phyloP scores from a whole-genome alignment of 2,113 vertebrate species.

The Hepsetus odoe region DNA sequence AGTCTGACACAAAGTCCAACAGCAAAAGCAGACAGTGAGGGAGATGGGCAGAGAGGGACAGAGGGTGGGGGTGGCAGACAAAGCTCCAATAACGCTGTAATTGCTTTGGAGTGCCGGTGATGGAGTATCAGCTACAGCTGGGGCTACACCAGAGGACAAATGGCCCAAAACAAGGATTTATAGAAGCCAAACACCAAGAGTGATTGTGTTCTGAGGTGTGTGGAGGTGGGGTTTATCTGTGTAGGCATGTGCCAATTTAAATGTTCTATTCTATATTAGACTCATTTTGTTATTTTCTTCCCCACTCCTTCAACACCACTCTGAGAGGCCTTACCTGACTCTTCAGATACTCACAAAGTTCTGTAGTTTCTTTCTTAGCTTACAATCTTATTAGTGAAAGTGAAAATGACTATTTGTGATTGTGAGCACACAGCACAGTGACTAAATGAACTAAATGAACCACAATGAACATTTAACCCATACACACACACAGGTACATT shows the following conservation, averaged over 20 bases:
- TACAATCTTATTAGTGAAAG: too few species aligned
- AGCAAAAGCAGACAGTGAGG: conserved; percentile 30
- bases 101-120: conserved; percentile 43
- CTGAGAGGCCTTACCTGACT: not conserved
- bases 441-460: too few species aligned
- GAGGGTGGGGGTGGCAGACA: not conserved
- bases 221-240: not conserved
- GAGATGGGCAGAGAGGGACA: conserved; percentile 5
- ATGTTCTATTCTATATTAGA: not conserved
- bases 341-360: not conserved
- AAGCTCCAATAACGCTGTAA: conserved; percentile 46
- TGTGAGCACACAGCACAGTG: too few species aligned
- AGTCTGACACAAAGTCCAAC: conserved; percentile 49
- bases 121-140: conserved; percentile 38
- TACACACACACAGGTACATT: too few species aligned
- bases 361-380: not conserved
- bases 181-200: conserved; percentile 3
- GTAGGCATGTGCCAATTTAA: not conserved
- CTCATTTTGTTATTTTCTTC: not conserved
- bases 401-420: too few species aligned
- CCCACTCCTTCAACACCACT: not conserved
- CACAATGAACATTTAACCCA: too few species aligned
- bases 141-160: conserved; percentile 32
- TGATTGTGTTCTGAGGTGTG: not conserved
- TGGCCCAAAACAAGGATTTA: conserved; percentile 25